These are phyloP conservation scores for Okamejei kenojei DNA, from an alignment of 2,797 vertebrate genomes.

Conservation along the genomic window DNA sequence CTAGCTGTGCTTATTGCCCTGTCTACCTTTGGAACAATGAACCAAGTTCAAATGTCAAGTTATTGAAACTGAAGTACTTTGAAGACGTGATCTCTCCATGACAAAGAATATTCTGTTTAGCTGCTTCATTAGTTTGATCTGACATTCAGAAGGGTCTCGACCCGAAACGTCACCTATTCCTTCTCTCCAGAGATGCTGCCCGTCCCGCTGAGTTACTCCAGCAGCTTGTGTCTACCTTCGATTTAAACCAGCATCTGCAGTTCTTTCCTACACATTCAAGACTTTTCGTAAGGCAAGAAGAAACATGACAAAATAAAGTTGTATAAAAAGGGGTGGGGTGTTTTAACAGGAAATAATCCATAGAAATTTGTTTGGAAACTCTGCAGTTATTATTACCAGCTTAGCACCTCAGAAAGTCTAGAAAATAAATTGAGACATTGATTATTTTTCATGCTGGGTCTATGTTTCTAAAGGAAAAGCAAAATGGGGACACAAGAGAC, in stretches of 20 bases:
- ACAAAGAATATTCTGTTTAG: not conserved
- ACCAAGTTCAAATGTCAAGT: not conserved
- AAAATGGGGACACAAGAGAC: no score
- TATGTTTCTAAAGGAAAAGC: not conserved
- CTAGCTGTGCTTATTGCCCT: not conserved
- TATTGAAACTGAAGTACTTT: not conserved
- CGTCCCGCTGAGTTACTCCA: no score
- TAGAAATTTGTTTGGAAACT: not conserved
- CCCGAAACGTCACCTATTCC: no score
- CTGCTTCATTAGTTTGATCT: not conserved
- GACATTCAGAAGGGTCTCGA: not conserved
- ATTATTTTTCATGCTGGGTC: not conserved
- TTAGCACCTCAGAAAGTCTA: not conserved
- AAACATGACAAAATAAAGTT: not conserved
- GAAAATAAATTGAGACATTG: constrained; percentile 3
- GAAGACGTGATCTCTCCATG: not conserved
- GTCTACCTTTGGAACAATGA: not conserved
- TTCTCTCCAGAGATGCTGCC: no score
- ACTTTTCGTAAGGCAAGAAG: not conserved
- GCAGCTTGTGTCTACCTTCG: no score
- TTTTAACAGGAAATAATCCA: constrained; percentile 2
- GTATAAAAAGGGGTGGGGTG: not conserved
- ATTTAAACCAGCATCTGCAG: no score
- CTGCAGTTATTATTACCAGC: not conserved
- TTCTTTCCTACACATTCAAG: no score